Evolutionary conservation across 1,140 invertebrate species (phyloP), one percentile per base, ranked within the genome.

Genomic region (Lordiphosa collinella): DNA sequence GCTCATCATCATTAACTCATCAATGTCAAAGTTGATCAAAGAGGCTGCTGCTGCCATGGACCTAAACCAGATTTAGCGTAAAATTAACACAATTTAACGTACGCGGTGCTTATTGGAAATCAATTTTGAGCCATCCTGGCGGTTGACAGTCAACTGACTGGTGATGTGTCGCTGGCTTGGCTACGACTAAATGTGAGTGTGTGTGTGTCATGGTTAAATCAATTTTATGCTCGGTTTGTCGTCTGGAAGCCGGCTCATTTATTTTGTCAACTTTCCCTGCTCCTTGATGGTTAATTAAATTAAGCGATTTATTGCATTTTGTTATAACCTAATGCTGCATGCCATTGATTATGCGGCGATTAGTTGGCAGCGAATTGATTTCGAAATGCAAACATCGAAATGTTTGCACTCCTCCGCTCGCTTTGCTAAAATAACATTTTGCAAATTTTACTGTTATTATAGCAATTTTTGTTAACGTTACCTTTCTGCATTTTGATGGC

Each of bases 11-110:
- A 82, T 82, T 82, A 82, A 82, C 59, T 84, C 72, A 84, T 82
- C 78, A 82, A 78, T 84, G 78, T 82, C 78, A 84, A 73, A 84
- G 78, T 78, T 84, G 67, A 73, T 85, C 79, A 82, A 82, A 75
- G 76, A 65, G 64, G 65, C 54, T n/a, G 61, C 35, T 48, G 49
- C 67, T 50, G 53, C 18, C 18, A 22, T 41, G 47, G 50, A 55
- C 56, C 69, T 62, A 75, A 75, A 80, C 60, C 76, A 82, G 76
- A 84, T 84, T 82, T 84, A 76, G 76, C 76, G 76, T 82, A 76
- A 82, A 82, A 82, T 82, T 82, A 82, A 82, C 78, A 82, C 78
- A 76, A 76, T 84, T 61, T 76, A 76, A 63, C 55, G 57, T 76
- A 58, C 57, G 52, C 34, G 51, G 52, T 52, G 61, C 71, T 72